Percentiles rank a stretch among this genome's conserved stretches.
Conservation (phyloP, 2,797 vertebrate genomes). For the Orientallactaga sibirica region DNA sequence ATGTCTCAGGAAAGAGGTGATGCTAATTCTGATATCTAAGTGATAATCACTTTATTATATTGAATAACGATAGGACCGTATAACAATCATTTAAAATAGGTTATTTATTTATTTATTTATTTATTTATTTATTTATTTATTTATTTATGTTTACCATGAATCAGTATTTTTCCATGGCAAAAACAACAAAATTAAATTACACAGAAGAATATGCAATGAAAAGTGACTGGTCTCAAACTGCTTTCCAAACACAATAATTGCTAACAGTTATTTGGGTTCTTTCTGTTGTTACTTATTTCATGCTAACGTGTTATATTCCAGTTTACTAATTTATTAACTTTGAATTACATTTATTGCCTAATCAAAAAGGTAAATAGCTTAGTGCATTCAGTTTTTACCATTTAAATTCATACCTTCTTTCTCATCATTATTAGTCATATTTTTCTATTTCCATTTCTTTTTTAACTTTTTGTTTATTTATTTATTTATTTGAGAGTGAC, state of each 20-base stretch:
- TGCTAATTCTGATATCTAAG: conserved; percentile 20
- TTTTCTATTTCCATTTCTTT: neutral
- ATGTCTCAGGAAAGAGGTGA: conserved; percentile 18
- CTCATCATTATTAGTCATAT: neutral
- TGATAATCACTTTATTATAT: conserved; percentile 34
- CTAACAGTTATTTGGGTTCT: neutral
- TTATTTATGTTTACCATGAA: neutral
- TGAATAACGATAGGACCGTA: conserved; percentile 9
- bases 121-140: too few species aligned
- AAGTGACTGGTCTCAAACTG: neutral
- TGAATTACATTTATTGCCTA: neutral
- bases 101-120: too few species aligned
- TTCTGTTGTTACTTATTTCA: conserved; percentile 25
- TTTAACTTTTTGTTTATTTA: too few species aligned
- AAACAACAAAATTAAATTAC: conserved; percentile 32
- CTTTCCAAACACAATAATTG: neutral
- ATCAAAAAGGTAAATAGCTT: conserved; percentile 11
- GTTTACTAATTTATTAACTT: conserved; percentile 45
- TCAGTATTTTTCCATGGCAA: neutral
- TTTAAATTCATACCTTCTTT: neutral
- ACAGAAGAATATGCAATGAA: neutral
- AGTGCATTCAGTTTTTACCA: neutral
- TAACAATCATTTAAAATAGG: neutral
- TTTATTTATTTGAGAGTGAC: too few species aligned
- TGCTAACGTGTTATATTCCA: conserved; percentile 5